phyloP scores from a whole-genome alignment of 1,140 invertebrate species.

The Drosophila pseudoobscura region DNA sequence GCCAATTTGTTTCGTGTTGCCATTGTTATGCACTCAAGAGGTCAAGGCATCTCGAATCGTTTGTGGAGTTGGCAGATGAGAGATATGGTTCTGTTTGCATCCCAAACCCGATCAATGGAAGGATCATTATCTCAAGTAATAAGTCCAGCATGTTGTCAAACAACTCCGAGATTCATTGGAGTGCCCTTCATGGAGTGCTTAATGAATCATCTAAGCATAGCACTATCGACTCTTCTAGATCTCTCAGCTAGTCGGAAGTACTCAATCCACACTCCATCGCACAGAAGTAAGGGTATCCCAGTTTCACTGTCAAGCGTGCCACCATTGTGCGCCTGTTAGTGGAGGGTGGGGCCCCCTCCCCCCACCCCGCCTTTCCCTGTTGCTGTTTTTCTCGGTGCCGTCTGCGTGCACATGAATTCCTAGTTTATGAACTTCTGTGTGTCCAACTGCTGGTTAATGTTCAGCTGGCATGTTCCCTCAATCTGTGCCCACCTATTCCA shows the following conservation, averaged over 20 bases:
- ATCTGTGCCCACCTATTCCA: conserved; percentile 35
- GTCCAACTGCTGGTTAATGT: conserved; percentile 47
- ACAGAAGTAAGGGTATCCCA: conserved; percentile 11
- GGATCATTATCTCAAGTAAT: too few relatives aligned
- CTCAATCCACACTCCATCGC: too few relatives aligned
- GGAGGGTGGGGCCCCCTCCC: too few relatives aligned
- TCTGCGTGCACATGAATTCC: conserved; percentile 69
- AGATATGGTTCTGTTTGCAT: neutral
- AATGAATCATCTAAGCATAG: too few relatives aligned
- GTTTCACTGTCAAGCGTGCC: too few relatives aligned
- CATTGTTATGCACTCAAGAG: conserved; percentile 53
- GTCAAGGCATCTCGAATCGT: conserved; percentile 32
- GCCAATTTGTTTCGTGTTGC: conserved; percentile 76
- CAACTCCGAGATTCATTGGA: too few relatives aligned
- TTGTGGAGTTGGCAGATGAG: neutral
- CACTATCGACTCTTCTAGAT: too few relatives aligned
- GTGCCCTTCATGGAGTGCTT: too few relatives aligned
- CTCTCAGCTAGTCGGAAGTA: too few relatives aligned
- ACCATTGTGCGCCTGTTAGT: too few relatives aligned
- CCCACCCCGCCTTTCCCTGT: conserved; percentile 20
- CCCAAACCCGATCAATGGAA: too few relatives aligned
- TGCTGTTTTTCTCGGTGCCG: conserved; percentile 28
- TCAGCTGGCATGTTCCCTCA: conserved; percentile 52
- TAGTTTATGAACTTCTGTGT: conserved; percentile 74
- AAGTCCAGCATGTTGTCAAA: too few relatives aligned